Base-by-base conservation (phyloP, 1,140 invertebrate genomes). In the Sycophila sp. region DNA sequence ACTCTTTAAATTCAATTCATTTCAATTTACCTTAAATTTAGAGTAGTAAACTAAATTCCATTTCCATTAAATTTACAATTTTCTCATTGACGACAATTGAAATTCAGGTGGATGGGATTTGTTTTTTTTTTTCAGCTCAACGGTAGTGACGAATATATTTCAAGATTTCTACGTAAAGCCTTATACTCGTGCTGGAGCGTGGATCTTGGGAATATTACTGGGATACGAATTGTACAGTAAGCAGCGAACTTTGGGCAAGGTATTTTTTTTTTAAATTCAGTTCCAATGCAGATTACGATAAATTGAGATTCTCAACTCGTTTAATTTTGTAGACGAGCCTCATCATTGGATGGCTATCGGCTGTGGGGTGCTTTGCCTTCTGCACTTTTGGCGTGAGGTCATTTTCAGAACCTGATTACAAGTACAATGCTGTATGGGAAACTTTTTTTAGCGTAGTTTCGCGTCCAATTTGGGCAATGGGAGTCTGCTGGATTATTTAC, bases 401-500 rank as follows among this genome's bases (percentile, higher is more conserved):
- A 19, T 58, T 58, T 24, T 4, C 22, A n/a, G 32, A 58, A 10
- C 11, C 15, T 19, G 32, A 58, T 22, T 58, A 58, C 22, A 32
- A 19, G 10, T 58, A 58, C 17, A 58, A 58, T 58, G 1, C 32
- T 40, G 8, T 64, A 1, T 68, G 73, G 51, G 77, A 76, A 26
- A 74, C 76, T 6, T 64, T 85, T 13, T 87, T 87, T 71, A 78
- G 79, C 30, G 72, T 78, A 19, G 69, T 83, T 0, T 76, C 80
- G 36, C 73, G 83, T 47, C 77, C 82, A 0, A 28, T 78, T 17
- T 88, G 86, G 85, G 78, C 80, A 4, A 36, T 79, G 11, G 81
- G 78, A 55, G 75, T 88, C 11, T 80, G 80, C 7, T 88, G 87
- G 86, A 75, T 88, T 22, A 84, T 87, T 49, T 87, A 83, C 76